Evolutionary conservation across 2,113 vertebrate species (phyloP).

Genomic region (human): DNA sequence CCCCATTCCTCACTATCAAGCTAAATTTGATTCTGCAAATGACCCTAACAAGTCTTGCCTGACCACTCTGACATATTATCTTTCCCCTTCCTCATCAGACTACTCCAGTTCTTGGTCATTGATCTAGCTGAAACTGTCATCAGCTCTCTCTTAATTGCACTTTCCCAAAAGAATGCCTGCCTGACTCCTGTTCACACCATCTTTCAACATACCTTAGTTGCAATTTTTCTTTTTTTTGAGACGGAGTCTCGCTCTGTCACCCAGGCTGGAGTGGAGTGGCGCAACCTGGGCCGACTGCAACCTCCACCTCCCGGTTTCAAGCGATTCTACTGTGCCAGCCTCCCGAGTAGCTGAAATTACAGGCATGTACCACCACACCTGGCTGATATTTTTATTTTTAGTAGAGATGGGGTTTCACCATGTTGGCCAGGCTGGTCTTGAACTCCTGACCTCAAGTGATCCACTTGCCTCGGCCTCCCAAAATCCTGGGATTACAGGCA

Average conservation of each 20-base stretch:
- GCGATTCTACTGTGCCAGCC: no score
- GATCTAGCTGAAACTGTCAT: neutral
- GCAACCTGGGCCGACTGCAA: no score
- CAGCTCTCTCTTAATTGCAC: neutral
- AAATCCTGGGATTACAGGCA: no score
- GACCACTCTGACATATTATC: neutral
- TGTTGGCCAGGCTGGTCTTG: no score
- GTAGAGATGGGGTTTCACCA: no score
- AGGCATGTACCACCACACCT: no score
- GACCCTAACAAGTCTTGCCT: neutral
- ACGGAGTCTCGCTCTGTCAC: accelerated
- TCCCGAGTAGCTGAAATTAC: no score
- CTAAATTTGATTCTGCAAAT: neutral
- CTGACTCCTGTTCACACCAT: neutral
- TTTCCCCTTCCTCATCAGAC: neutral
- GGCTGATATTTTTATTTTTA: no score
- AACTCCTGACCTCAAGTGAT: no score
- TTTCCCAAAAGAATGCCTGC: neutral
- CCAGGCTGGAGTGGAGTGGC: no score
- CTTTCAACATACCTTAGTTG: neutral
- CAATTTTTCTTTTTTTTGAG: neutral
- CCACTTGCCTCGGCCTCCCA: no score
- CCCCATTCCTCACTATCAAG: neutral
- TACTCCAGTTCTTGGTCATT: neutral
- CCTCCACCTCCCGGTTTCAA: no score